Percentiles rank a stretch among this genome's conserved stretches.
phyloP scores from a whole-genome alignment of 2,113 vertebrate species.

The Elaphurus davidianus region DNA sequence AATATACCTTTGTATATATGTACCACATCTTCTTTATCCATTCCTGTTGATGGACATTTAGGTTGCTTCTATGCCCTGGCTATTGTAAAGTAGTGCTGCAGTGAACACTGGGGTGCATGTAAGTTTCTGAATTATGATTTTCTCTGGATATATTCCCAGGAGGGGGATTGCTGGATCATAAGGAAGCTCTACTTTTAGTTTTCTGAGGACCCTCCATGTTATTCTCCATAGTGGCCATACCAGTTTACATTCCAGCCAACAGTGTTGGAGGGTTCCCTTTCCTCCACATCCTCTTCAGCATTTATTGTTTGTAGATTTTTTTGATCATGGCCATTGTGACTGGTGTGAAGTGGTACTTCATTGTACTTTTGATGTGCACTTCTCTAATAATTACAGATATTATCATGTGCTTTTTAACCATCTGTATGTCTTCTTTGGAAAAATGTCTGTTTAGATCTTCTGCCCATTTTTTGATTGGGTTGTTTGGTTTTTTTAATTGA shows the following conservation, averaged over 20 bases:
- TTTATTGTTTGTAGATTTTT: neutral
- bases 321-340: too few relatives aligned
- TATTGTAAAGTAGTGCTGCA: neutral
- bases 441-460: too few relatives aligned
- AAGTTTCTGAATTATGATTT: neutral
- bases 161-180: neutral
- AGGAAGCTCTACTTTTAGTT: neutral
- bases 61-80: neutral
- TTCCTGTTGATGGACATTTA: neutral
- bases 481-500: too few relatives aligned
- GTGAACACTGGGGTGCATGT: neutral
- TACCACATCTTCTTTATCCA: neutral
- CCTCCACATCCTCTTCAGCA: neutral
- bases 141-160: neutral
- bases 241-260: neutral
- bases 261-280: neutral
- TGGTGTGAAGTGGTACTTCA: too few relatives aligned
- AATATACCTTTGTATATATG: neutral
- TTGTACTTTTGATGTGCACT: too few relatives aligned
- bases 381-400: too few relatives aligned
- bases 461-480: too few relatives aligned
- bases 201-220: neutral
- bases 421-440: too few relatives aligned
- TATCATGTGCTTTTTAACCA: too few relatives aligned
- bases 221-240: neutral